Base-by-base conservation (phyloP, 2,797 vertebrate species). In the Epinephelus awoara region DNA sequence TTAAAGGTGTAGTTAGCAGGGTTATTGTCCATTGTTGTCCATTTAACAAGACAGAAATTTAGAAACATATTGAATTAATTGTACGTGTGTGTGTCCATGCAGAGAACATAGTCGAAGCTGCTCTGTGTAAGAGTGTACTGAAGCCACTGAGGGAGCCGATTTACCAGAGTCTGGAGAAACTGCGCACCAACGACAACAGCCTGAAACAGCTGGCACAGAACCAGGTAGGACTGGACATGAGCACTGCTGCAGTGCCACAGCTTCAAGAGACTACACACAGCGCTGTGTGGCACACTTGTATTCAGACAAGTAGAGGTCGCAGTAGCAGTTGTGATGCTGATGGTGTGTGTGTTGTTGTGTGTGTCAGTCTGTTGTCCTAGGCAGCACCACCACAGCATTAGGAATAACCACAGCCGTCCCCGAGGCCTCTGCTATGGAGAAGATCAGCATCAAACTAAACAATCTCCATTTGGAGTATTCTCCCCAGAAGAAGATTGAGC, bases 401-500 rank as follows among this genome's bases (percentile, higher is more conserved):
- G 98, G 98, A 0, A 21, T 99, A 71, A 98, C 96, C 18, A 99
- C 98, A 19, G 96, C 97, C 1, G 96, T 99, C 68, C 98, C 98
- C 0, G 98, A 99, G 90, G 89, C 88, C 0, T 66, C 95, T 0
- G 72, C 97, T 23, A 95, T 99, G 96, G 98, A 99, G 89, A 99
- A 98, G 90, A 99, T 99, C 94, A 97, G 75, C 93, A 94, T 83
- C 34, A 99, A 97, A 86, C 95, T 99, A 40, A 83, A 87, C n/a
- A 93, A 83, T 56, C 95, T 99, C 89, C 96, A 99, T 88, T 95
- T 96, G 88, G 95, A 98, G 67, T 99, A 99, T 83, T 99, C 98
- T 0, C 98, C 98, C 0, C 97, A 98, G 91, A 99, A 96, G 87
- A 99, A 99, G 93, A 98, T 99, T n/a, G 89, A 97, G 79, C 92